Percentiles rank a stretch among this genome's conserved stretches.
Conservation (phyloP, 2,888 invertebrate species). For the Caradrina clavipalpis region DNA sequence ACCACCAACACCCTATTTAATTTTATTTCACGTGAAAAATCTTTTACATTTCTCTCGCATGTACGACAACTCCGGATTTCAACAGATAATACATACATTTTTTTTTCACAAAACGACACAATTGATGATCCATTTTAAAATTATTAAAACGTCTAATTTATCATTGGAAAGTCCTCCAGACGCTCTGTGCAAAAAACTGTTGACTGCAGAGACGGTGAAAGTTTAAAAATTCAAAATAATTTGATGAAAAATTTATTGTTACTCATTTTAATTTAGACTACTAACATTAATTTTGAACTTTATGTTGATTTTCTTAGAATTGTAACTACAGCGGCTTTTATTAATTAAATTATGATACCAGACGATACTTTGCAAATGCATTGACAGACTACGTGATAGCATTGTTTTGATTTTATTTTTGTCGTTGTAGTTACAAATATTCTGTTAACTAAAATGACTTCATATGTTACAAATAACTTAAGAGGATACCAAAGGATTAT, state of each 20-base stretch:
- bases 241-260: conserved; percentile 65
- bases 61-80: conserved; percentile 33
- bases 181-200: conserved; percentile 63
- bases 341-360: conserved; percentile 22
- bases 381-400: conserved; percentile 20
- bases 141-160: conserved; percentile 75
- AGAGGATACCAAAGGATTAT: conserved; percentile 31
- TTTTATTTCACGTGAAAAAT: conserved; percentile 52
- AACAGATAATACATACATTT: conserved; percentile 36
- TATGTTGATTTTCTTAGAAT: conserved; percentile 32
- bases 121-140: conserved; percentile 67
- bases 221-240: conserved; percentile 60
- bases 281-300: conserved; percentile 40
- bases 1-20: conserved; percentile 35
- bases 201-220: conserved; percentile 65
- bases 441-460: conserved; percentile 4
- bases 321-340: conserved; percentile 14
- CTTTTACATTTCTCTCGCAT: conserved; percentile 30
- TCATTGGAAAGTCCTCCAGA: conserved; percentile 79
- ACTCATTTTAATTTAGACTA: conserved; percentile 23
- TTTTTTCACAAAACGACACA: conserved; percentile 53
- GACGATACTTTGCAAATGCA: conserved; percentile 35
- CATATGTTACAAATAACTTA: conserved; percentile 27
- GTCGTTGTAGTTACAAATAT: not conserved
- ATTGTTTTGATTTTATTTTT: conserved; percentile 19